Base-by-base conservation (phyloP, 1,140 invertebrate species). In the Drosophila rhopaloa region DNA sequence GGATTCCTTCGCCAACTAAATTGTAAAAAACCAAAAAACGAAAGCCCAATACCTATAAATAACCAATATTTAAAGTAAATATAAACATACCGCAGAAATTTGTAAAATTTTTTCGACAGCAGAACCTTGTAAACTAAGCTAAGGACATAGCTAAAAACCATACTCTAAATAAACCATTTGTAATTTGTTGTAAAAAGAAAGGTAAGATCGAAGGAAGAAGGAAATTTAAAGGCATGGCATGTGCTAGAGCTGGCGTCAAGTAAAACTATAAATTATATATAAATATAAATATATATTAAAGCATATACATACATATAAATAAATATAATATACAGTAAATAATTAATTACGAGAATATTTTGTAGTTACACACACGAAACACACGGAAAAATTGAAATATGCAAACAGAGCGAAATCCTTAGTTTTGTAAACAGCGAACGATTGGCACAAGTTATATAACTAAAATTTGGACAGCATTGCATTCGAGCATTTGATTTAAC, bases 151-250 rank as follows among this genome's bases (percentile, higher is more conserved):
- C 58, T 68, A 75, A 75, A 62, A 51, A 58, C 37, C 53, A 77
- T 66, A 79, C 66, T 72, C 75, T 79, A 43, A 62, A 70, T 66
- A 74, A 89, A 81, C 43, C 63, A 89, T 84, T 89, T 89, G 84
- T 89, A 89, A 89, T 89, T 88, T 89, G 84, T 89, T 89, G 84
- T 89, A 89, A 89, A 89, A 84, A 88, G 76, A 14, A 75, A 71
- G 63, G 66, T 54, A 61, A 14, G 47, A 43, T 41, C 63, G 46
- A 56, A 27, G 27, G 43, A 58, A 47, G 51, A 46, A 27, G 48
- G 14, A 51, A 56, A 63, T 58, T 71, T 5, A 59, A 80, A 56
- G 27, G 57, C 57, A 62, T 62, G 40, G 46, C 55, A 74, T 44
- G 57, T 76, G 57, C 74, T 77, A 51, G 59, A 75, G 78, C 73